Percentiles rank a stretch among this genome's conserved stretches.
phyloP scores from a whole-genome alignment of 2,888 invertebrate genomes.

The Eutolmus rufibarbis region DNA sequence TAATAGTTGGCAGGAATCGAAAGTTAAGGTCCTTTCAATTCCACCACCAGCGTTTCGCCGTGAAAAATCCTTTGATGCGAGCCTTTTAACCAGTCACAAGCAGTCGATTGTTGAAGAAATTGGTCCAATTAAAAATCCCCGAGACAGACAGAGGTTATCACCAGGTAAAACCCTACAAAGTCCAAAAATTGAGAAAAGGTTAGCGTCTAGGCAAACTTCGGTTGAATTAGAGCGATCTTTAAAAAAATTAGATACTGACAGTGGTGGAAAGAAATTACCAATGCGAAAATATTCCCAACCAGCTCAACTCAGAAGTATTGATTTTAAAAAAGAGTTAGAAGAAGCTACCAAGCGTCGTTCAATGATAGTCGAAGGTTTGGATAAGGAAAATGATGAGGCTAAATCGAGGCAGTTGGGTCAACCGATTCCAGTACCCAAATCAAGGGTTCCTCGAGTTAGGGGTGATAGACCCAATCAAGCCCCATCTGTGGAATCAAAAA shows the following conservation, averaged over 20 bases:
- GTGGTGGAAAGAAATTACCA: background rate
- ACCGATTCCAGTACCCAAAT: background rate
- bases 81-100: slow-evolving; percentile 39
- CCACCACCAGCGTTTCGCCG: slow-evolving; percentile 42
- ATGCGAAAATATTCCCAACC: slow-evolving; percentile 44
- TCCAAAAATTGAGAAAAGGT: background rate
- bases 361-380: background rate
- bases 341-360: slow-evolving; percentile 46
- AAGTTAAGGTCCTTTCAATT: background rate
- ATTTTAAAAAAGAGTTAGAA: slow-evolving; percentile 47
- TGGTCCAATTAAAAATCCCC: background rate
- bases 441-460: background rate
- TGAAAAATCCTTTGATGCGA: slow-evolving; percentile 47
- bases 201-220: background rate
- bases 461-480: background rate
- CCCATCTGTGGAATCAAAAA: background rate
- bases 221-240: background rate
- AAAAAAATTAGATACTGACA: background rate
- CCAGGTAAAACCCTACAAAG: background rate
- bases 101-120: background rate
- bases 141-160: background rate
- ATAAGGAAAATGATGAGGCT: background rate
- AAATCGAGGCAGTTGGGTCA: background rate
- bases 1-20: slow-evolving; percentile 23
- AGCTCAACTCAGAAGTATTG: background rate